phyloP scores from a whole-genome alignment of 2,888 invertebrate species.

The Leucoma salicis region DNA sequence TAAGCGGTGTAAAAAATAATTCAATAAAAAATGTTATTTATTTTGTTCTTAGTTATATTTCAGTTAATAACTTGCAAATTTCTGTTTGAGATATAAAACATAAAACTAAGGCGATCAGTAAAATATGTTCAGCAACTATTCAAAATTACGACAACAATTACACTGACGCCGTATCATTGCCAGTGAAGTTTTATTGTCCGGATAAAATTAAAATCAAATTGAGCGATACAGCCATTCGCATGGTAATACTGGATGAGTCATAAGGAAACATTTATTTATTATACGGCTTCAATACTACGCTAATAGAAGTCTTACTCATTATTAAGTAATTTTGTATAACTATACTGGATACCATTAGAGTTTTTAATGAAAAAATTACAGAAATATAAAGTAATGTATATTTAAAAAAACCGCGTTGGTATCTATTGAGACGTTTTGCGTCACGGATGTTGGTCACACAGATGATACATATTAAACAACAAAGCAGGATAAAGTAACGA shows the following conservation, averaged over 20 bases:
- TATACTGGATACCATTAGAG: not conserved
- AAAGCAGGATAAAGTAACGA: too few relatives aligned
- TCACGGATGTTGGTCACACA: too few relatives aligned
- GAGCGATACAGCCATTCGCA: conserved; percentile 17
- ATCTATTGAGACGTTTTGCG: too few relatives aligned
- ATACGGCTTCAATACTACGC: not conserved
- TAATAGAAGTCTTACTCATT: not conserved
- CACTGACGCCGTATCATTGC: not conserved
- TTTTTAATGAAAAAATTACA: not conserved
- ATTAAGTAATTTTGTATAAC: too few relatives aligned
- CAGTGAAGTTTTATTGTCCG: not conserved
- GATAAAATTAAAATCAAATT: not conserved
- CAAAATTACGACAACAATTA: not conserved
- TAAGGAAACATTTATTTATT: not conserved
- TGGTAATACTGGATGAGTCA: conserved; percentile 7
- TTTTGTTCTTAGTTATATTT: conserved; percentile 55
- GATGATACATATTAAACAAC: too few relatives aligned
- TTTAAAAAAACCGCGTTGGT: too few relatives aligned
- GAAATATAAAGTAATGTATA: too few relatives aligned
- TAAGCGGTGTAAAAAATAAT: conserved; percentile 66
- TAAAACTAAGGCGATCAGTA: not conserved
- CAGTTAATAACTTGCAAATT: conserved; percentile 22
- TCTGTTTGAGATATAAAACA: not conserved
- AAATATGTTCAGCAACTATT: not conserved
- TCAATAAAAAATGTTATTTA: conserved; percentile 62